Evolutionary conservation across 2,888 invertebrate genomes (phyloP).

Genomic region (Diaperis boleti): DNA sequence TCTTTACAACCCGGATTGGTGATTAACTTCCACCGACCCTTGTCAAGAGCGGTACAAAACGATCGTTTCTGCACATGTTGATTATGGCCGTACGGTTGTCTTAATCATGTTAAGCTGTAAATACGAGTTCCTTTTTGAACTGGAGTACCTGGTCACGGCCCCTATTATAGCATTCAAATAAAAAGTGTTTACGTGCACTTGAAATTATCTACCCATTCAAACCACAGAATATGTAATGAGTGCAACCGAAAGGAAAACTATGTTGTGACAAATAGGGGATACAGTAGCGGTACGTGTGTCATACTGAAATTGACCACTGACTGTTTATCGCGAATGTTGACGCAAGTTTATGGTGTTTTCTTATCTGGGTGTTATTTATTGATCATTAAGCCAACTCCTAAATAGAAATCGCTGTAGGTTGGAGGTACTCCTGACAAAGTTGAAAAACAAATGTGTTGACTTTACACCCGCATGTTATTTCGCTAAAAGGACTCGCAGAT

Average conservation of each 20-base stretch:
- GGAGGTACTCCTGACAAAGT: not conserved
- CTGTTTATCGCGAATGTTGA: slow-evolving; percentile 7
- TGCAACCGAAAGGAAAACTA: slow-evolving; percentile 23
- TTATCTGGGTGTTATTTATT: slow-evolving; percentile 14
- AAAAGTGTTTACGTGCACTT: too few species aligned
- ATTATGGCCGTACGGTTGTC: too few species aligned
- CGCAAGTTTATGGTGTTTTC: slow-evolving; percentile 17
- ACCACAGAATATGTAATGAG: slow-evolving; percentile 9
- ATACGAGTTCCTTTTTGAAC: too few species aligned
- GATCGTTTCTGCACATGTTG: too few species aligned
- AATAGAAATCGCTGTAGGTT: not conserved
- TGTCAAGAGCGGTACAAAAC: too few species aligned
- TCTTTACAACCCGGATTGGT: too few species aligned
- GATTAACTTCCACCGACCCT: too few species aligned
- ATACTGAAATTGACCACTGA: slow-evolving; percentile 14
- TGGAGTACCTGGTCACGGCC: too few species aligned
- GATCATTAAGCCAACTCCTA: slow-evolving; percentile 2
- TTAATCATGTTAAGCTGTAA: too few species aligned
- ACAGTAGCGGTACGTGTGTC: slow-evolving; percentile 22
- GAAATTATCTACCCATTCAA: too few species aligned
- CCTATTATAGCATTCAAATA: too few species aligned
- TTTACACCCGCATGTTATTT: slow-evolving; percentile 22
- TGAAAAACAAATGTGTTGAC: slow-evolving; percentile 1
- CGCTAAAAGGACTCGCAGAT: slow-evolving; percentile 20
- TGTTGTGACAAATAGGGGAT: slow-evolving; percentile 26